A percentile compares a stretch with the other conserved stretches of the same genome.
phyloP scores from a whole-genome alignment of 2,888 invertebrate species.

The Andrena haemorrhoa region DNA sequence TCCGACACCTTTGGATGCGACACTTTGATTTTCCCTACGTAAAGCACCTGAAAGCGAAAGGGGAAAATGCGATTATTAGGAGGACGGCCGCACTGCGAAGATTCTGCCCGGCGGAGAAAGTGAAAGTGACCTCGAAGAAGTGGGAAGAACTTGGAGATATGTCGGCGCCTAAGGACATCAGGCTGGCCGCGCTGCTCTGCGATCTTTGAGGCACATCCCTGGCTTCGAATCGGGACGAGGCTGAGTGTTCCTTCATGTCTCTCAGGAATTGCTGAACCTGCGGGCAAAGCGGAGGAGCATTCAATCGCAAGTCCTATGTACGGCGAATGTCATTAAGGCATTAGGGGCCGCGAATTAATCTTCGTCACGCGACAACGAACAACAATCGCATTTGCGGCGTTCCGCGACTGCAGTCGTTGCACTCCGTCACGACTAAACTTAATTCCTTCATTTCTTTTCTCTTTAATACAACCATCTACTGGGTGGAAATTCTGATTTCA shows the following conservation, averaged over 20 bases:
- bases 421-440: neutral
- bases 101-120: neutral
- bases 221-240: slow-evolving; percentile 78
- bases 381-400: slow-evolving; percentile 16
- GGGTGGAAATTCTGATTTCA: neutral
- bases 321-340: slow-evolving; percentile 11
- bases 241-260: slow-evolving; percentile 84
- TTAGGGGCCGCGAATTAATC: slow-evolving; percentile 25
- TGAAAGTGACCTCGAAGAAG: slow-evolving; percentile 91
- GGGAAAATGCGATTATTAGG: too few species aligned
- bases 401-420: slow-evolving; percentile 8
- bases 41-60: slow-evolving; percentile 89
- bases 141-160: slow-evolving; percentile 95
- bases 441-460: neutral
- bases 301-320: neutral
- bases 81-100: neutral
- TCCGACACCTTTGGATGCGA: slow-evolving; percentile 95
- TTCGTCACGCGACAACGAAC: slow-evolving; percentile 26
- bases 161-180: slow-evolving; percentile 91
- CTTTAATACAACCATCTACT: neutral
- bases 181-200: slow-evolving; percentile 88
- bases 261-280: slow-evolving; percentile 82
- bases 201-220: slow-evolving; percentile 83
- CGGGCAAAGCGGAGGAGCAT: slow-evolving; percentile 32
- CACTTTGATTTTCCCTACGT: slow-evolving; percentile 96